Percentiles rank a stretch among this genome's conserved stretches.
Evolutionary conservation across 2,888 invertebrate species (phyloP).

Genomic region (Cremastinae sp.): DNA sequence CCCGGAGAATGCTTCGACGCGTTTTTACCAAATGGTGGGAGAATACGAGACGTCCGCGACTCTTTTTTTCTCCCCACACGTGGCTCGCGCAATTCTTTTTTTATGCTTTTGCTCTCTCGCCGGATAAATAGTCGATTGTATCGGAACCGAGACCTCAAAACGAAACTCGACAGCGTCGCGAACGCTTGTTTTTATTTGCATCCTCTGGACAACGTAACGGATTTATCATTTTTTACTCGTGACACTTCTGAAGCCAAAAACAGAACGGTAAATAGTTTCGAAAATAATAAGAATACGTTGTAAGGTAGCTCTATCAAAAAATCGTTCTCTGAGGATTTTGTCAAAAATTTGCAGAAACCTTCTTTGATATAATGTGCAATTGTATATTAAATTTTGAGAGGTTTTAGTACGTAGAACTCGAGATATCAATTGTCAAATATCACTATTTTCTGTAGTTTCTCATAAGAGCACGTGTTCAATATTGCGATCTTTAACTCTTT

Average conservation of each 20-base stretch:
- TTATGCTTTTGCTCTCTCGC: background rate
- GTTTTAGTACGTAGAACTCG: too few relatives aligned
- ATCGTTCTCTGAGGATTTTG: too few relatives aligned
- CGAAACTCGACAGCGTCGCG: constrained; percentile 13
- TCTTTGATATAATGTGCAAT: too few relatives aligned
- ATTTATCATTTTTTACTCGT: constrained; percentile 35
- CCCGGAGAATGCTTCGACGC: constrained; percentile 10
- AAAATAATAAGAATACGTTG: background rate
- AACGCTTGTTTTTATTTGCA: constrained; percentile 1
- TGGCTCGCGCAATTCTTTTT: background rate
- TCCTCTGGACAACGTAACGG: constrained; percentile 12
- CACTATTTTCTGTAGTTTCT: too few relatives aligned
- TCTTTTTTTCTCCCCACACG: background rate
- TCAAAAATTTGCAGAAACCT: too few relatives aligned
- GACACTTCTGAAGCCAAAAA: constrained; percentile 17
- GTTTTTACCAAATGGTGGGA: constrained; percentile 10
- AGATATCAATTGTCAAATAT: too few relatives aligned
- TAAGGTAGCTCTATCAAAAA: too few relatives aligned
- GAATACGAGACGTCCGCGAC: background rate
- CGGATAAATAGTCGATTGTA: constrained; percentile 47
- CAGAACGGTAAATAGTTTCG: constrained; percentile 28
- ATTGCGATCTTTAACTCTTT: too few relatives aligned
- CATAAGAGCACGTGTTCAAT: too few relatives aligned
- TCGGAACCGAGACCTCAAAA: constrained; percentile 27
- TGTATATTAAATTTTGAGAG: too few relatives aligned